Base-by-base conservation (phyloP, 1,140 invertebrate genomes). In the Calliphora vicina region DNA sequence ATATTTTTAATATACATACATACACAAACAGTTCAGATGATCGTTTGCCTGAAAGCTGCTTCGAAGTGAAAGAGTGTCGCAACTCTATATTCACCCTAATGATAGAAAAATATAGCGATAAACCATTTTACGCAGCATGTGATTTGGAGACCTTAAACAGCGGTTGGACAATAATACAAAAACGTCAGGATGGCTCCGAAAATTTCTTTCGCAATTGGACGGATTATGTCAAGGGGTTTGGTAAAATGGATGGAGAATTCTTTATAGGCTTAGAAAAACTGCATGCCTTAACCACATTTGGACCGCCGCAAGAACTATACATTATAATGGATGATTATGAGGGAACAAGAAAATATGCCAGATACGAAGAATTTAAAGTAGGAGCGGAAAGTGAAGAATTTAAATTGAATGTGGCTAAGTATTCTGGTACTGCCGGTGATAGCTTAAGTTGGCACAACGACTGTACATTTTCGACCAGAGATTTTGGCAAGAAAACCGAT, bases 131-230 rank as follows among this genome's bases (percentile, higher is more conserved):
- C 5, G 57, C 10, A 8, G n/a, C n/a, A 23, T 67, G 57, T 23
- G 57, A 67, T 67, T 23, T 67, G 10, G 20, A 67, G 23, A 67
- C 57, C 23, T 5, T 23, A 23, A n/a, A 43, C 10, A 50, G 80
- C 17, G 93, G 93, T 0, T 82, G 81, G 81, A 82, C 61, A 8
- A 61, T 91, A 0, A 88, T 94, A 83, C 93, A 94, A 88, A 93
- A 92, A 82, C 90, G 93, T 57, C 92, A 91, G 83, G 92, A 93
- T 83, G 93, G 93, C 0, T 90, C 91, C 5, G 91, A 92, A 86
- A 92, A 82, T 72, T 82, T 82, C 25, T 72, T 42, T 71, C 12
- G 35, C 8, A 27, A 57, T 29, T 82, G 81, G 81, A 42, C n/a
- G 20, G 67, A 72, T 5, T 82, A 82, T 82, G 35, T 35, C n/a